Evolutionary conservation across 2,888 invertebrate genomes (phyloP), one percentile per base, ranked within the genome.

Genomic region (Ischnus inquisitorius): DNA sequence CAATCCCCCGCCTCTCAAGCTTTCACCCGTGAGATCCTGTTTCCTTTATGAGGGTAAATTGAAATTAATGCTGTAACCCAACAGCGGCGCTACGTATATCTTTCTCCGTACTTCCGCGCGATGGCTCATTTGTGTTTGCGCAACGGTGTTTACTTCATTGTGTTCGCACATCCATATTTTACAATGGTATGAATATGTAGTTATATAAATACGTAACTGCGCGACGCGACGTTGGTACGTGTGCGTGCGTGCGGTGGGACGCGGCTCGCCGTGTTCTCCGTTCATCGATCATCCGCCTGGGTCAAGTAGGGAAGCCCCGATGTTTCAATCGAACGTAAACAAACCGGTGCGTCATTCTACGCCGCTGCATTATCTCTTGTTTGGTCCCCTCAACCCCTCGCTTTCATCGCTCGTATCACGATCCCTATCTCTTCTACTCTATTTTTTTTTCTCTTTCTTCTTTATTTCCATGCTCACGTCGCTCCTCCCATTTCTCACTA

Each of bases 41-140:
- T 82, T 79, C 82, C 84, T 79, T 79, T 76, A 62, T 69, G 72
- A 62, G 78, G 28, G 54, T 64, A 81, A 81, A 84, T 84, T 84
- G 84, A 81, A 84, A 84, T 81, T 84, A 84, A 84, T 84, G 81
- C 74, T 78, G 69, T 43, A 67, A 51, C 25, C 41, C 39, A 65
- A 51, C 10, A 48, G 8, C 54, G 6, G 19, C 39, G 12, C 41
- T 8, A 16, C 57, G 54, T 46, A 48, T 65, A 69, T 51, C 67
- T 62, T 69, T 69, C 48, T 41, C 43, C 14, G 54, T 25, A 67
- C 46, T 34, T 71, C 41, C 71, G 25, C n/a, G 71, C 72, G 72
- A 48, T 60, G 48, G 72, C 34, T 67, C 74, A 76, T 76, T 71
- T 65, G 71, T 81, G 64, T 76, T 83, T 75, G 60, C 19, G 39